A percentile compares a stretch with the other conserved stretches of the same genome.
Conservation (phyloP, 2,888 invertebrate species). For the Xylota segnis region DNA sequence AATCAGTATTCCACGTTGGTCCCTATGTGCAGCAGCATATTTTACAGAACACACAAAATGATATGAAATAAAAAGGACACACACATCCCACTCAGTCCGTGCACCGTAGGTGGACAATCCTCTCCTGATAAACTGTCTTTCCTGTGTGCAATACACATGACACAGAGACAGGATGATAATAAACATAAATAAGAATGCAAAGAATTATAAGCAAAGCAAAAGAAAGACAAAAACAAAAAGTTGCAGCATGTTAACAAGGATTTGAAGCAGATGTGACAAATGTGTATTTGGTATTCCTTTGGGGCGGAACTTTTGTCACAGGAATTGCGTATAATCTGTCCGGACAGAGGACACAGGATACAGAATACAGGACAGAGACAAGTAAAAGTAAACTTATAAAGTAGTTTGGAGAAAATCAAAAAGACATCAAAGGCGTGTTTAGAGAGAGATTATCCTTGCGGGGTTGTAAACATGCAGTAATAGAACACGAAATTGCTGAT, state of each 20-base stretch:
- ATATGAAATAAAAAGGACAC: constrained; percentile 56
- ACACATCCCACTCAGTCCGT: constrained; percentile 21
- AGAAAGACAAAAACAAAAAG: constrained; percentile 77
- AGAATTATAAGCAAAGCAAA: constrained; percentile 32
- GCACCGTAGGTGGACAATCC: constrained; percentile 50
- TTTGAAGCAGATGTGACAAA: constrained; percentile 73
- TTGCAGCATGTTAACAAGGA: constrained; percentile 70
- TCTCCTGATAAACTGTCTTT: constrained; percentile 66
- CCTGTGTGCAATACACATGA: constrained; percentile 57
- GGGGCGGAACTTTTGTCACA: constrained; percentile 38
- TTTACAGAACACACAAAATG: constrained; percentile 52
- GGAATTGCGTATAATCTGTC: constrained; percentile 56
- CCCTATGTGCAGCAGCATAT: constrained; percentile 60
- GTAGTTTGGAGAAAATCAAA: constrained; percentile 63
- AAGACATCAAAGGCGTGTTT: constrained; percentile 70
- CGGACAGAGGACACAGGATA: constrained; percentile 1
- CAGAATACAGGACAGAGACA: constrained; percentile 8
- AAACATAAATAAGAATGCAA: constrained; percentile 77
- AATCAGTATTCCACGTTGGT: constrained; percentile 70
- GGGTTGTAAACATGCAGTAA: constrained; percentile 13
- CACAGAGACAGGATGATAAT: constrained; percentile 67
- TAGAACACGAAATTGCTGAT: constrained; percentile 61
- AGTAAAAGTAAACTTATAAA: constrained; percentile 38
- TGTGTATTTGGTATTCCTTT: constrained; percentile 51
- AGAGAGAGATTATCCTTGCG: constrained; percentile 37